Evolutionary conservation across 2,888 invertebrate species (phyloP).

Genomic region (Corbicula japonica): DNA sequence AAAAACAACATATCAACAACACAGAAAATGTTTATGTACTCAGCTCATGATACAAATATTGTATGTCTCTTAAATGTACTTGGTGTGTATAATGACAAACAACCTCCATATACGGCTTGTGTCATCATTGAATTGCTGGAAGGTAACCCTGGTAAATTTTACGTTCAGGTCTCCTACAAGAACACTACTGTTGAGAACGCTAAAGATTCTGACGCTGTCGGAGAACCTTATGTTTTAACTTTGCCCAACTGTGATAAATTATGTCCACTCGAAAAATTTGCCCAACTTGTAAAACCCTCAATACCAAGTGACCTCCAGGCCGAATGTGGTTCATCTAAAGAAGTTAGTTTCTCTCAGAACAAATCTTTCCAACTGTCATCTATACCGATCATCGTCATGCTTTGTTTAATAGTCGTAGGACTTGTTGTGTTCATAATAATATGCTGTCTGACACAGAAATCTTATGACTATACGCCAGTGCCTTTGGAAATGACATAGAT

Average conservation of each 20-base stretch:
- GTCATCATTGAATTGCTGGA: conserved; percentile 63
- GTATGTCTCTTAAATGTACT: conserved; percentile 47
- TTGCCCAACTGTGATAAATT: conserved; percentile 33
- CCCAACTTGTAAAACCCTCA: conserved; percentile 28
- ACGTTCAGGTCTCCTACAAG: conserved; percentile 56
- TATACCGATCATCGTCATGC: conserved; percentile 16
- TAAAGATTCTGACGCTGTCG: conserved; percentile 41
- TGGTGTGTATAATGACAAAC: conserved; percentile 51
- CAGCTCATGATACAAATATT: conserved; percentile 67
- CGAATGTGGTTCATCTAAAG: conserved; percentile 35
- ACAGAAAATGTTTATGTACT: conserved; percentile 50
- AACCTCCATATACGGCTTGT: conserved; percentile 60
- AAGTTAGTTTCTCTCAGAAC: too few species aligned
- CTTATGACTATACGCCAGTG: conserved; percentile 39
- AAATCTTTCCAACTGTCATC: conserved; percentile 6
- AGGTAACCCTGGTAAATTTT: conserved; percentile 20
- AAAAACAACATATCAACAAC: conserved; percentile 1
- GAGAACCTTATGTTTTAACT: conserved; percentile 28
- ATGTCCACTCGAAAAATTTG: conserved; percentile 43
- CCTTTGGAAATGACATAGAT: conserved; percentile 51
- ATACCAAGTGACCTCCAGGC: conserved; percentile 27
- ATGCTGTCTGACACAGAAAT: conserved; percentile 16
- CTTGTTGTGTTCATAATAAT: conserved; percentile 3
- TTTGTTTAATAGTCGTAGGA: conserved; percentile 19
- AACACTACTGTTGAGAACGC: too few species aligned